Evolutionary conservation across 35 echinoderm and acorn worm species (phyloP).

Genomic region (Ophioderma brevispina): DNA sequence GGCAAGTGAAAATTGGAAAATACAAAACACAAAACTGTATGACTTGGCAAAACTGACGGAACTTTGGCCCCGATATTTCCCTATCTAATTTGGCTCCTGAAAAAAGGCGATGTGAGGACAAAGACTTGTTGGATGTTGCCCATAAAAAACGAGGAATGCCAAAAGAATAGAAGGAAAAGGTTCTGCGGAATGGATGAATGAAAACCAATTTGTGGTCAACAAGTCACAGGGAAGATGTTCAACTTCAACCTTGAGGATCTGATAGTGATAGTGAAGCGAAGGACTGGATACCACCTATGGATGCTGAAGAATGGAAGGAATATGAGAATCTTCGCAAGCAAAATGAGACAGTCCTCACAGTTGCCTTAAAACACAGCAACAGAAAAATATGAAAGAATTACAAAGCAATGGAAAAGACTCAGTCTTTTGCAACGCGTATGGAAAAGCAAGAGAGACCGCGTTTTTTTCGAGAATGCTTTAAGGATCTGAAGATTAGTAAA

Average conservation of each 20-base stretch:
- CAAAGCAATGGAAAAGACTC: slow-evolving; percentile 20
- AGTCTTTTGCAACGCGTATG: neutral
- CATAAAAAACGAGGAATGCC: neutral
- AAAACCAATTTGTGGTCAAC: neutral
- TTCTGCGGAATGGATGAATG: neutral
- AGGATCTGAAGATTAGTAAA: neutral
- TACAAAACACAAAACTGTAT: neutral
- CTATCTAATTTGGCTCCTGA: neutral
- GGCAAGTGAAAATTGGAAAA: neutral
- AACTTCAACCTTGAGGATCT: too few relatives aligned
- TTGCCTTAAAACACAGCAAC: neutral
- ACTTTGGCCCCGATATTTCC: slow-evolving; percentile 9
- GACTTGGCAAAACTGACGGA: neutral
- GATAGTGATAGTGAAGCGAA: neutral
- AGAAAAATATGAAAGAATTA: slow-evolving; percentile 33
- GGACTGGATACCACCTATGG: slow-evolving; percentile 16
- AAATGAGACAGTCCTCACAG: neutral
- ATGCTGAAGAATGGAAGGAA: slow-evolving; percentile 10
- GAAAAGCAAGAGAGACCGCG: slow-evolving; percentile 4
- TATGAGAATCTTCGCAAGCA: neutral
- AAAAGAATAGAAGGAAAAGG: neutral
- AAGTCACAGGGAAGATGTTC: too few relatives aligned
- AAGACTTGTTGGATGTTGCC: neutral
- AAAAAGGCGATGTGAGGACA: neutral
- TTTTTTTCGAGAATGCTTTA: too few relatives aligned